Percentiles rank a stretch among this genome's conserved stretches.
These are phyloP conservation scores for Agrypnus murinus DNA, from an alignment of 2,888 invertebrate species.

Conservation along the genomic window DNA sequence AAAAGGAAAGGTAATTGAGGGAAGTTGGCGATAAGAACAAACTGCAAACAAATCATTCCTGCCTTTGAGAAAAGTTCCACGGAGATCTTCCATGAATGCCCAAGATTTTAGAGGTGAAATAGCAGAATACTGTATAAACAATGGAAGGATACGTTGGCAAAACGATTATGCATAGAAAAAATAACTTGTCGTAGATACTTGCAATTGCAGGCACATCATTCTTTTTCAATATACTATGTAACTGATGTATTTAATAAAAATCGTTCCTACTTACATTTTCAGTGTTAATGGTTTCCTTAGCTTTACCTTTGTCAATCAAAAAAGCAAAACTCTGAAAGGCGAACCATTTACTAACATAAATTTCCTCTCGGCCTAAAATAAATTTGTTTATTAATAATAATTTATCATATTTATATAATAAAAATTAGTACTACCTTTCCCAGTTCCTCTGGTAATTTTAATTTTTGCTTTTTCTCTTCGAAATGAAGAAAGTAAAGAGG, in stretches of 20 bases:
- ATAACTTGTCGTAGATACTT: too few species aligned
- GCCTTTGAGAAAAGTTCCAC: conserved; percentile 51
- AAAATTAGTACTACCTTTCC: conserved; percentile 3
- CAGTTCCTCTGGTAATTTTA: conserved; percentile 6
- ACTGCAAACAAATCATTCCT: conserved; percentile 42
- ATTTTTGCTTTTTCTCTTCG: conserved; percentile 7
- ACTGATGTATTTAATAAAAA: conserved; percentile 3
- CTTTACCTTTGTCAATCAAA: conserved; percentile 44
- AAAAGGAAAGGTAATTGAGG: conserved; percentile 52
- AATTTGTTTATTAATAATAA: too few species aligned
- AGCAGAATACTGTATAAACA: conserved; percentile 55
- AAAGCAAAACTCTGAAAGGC: conserved; percentile 46
- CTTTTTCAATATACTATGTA: too few species aligned
- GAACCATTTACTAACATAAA: conserved; percentile 37
- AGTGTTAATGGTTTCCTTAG: conserved; percentile 38
- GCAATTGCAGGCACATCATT: too few species aligned
- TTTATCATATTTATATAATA: too few species aligned
- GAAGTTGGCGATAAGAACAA: conserved; percentile 56
- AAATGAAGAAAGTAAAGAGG: conserved; percentile 2
- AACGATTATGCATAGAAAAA: conserved; percentile 35
- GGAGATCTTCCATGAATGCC: conserved; percentile 50
- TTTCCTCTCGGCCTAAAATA: conserved; percentile 5
- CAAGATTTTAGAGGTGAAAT: conserved; percentile 55
- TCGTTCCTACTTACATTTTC: conserved; percentile 16
- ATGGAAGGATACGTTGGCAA: conserved; percentile 56